Conservation (phyloP, 1,140 invertebrate genomes). For the Aphelinus atriplicis region DNA sequence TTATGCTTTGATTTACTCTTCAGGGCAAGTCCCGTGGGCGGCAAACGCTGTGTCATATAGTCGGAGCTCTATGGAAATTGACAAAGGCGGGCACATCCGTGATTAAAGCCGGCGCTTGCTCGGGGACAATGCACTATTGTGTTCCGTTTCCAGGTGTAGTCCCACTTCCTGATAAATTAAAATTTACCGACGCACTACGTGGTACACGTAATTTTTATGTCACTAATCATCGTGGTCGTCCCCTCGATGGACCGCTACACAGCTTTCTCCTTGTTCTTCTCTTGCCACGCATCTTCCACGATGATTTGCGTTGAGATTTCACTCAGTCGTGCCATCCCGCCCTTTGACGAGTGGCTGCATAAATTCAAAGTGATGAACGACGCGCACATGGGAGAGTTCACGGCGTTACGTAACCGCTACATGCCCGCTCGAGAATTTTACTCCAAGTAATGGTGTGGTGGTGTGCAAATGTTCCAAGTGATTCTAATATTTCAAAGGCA, state of each 20-base stretch:
- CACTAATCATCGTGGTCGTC: slow-evolving; percentile 19
- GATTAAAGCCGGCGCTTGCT: slow-evolving; percentile 53
- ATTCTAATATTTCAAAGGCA: no score
- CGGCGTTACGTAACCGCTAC: no score
- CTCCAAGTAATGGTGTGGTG: no score
- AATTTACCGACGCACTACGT: slow-evolving; percentile 35
- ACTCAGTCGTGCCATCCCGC: background rate
- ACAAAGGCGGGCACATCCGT: slow-evolving; percentile 57
- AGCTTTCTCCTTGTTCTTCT: background rate
- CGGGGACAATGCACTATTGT: slow-evolving; percentile 55
- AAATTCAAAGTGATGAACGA: no score
- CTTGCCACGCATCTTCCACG: background rate
- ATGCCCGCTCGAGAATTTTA: no score
- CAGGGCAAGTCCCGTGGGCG: slow-evolving; percentile 44
- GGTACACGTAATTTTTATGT: slow-evolving; percentile 24
- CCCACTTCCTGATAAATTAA: slow-evolving; percentile 49
- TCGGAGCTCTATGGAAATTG: slow-evolving; percentile 53
- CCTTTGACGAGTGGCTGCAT: background rate
- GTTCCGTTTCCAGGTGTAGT: slow-evolving; percentile 49
- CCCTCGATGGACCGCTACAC: slow-evolving; percentile 11
- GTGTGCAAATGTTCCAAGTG: no score
- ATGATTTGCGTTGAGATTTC: slow-evolving; percentile 1
- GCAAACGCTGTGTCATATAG: slow-evolving; percentile 33
- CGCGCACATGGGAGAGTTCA: no score
- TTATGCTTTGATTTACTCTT: slow-evolving; percentile 26